Evolutionary conservation across 2,797 vertebrate species (phyloP), one percentile per base, ranked within the genome.

Genomic region (Aphelocoma californica): DNA sequence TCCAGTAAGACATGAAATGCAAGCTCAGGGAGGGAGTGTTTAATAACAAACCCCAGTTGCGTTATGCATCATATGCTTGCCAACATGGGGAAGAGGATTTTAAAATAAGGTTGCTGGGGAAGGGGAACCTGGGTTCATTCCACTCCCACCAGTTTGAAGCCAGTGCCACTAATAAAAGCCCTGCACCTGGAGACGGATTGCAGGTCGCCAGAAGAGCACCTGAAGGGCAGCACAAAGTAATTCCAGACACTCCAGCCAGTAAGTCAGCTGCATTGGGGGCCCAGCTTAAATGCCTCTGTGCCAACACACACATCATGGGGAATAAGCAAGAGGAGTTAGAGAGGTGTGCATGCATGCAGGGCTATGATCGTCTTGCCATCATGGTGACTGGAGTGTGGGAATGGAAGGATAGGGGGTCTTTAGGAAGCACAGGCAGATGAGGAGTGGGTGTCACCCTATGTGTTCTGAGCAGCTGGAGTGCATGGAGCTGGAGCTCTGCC

Each of bases 241-340:
- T 45, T 56, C 6, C 58, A 58, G 72, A 7, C 17, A 8, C 32
- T 57, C 40, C 24, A 23, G 29, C 10, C 64, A 51, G 10, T 57
- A 38, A 70, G 6, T 48, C 1, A 1, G 16, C 48, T 19, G 48
- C 26, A 8, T 0, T 48, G 57, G 5, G 7, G 3, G 20, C 38
- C 57, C 24, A 26, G 7, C 3, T 40, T 31, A 23, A 58, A 34
- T 31, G 10, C 25, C 44, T 45, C 25, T 57, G 17, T 51, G 12
- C 44, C 44, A 64, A 26, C 20, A n/a, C 19, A 18, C 23, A 26
- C 12, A 51, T 29, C 44, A 31, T 12, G 25, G 12, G 20, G 25
- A 57, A 8, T 57, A 23, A 51, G 28, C 38, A 58, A 21, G 71
- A 38, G 57, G 58, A 45, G 45, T 20, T n/a, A 19, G 29, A 51